Evolutionary conservation across 2,797 vertebrate species (phyloP), one percentile per base, ranked within the genome.

Genomic region (Cryptoprocta ferox): DNA sequence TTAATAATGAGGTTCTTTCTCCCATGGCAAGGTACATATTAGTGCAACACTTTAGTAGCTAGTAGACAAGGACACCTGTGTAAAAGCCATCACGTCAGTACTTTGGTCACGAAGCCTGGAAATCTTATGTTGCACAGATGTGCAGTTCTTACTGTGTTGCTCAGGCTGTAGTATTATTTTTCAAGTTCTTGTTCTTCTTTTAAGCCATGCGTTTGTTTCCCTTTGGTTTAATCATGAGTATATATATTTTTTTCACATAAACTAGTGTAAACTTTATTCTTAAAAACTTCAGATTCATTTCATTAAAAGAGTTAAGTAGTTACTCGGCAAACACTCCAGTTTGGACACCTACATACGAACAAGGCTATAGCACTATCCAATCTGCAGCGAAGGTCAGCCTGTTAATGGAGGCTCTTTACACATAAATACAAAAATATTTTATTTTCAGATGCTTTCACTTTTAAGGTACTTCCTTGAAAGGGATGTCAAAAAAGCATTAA

Each of bases 351-450:
- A 18, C 0, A 2, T 28, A 16, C 1, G 11, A 89, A 90, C 5
- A 2, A 75, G 82, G n/a, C 56, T n/a, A 39, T 1, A 65, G 32
- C 1, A 14, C 50, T 45, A 18, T 19, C 12, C 1, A 13, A 30
- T 76, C 37, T 26, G 21, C n/a, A 81, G 21, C 0, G 2, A 56
- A 16, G 32, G 35, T 66, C 48, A 12, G 16, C 63, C 35, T 30
- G 28, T 19, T 81, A 32, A 81, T 1, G 48, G 45, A 66, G 13
- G 9, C 26, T 63, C 85, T 73, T 75, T 12, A 61, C 37, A 5
- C 65, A 56, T 76, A 61, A 71, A 53, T 87, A 95, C 26, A 95
- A 97, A 97, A 95, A 87, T 73, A 88, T 21, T 96, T 93, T 94
- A 94, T 92, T 93, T 96, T 86, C 35, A 45, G 9, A 89, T 61